Evolutionary conservation across 2,113 vertebrate genomes (phyloP).

Genomic region (Chiloscyllium plagiosum): DNA sequence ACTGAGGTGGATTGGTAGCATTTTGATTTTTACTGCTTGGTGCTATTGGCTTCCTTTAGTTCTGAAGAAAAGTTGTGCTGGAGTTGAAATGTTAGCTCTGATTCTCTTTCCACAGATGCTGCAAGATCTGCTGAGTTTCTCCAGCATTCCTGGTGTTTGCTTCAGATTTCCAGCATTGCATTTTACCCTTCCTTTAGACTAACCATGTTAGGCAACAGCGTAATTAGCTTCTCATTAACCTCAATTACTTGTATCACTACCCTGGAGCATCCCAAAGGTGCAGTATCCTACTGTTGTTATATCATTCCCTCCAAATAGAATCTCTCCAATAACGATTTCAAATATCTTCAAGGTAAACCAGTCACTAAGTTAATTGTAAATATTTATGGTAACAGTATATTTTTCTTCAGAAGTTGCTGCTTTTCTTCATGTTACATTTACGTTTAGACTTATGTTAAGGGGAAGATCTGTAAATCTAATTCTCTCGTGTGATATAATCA

Average conservation of each 20-base stretch:
- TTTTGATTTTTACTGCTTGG: neutral
- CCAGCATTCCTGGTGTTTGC: no score
- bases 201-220: neutral
- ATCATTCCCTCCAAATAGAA: neutral
- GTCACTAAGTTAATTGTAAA: neutral
- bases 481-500: neutral
- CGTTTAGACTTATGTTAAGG: neutral
- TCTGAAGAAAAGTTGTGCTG: no score
- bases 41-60: neutral
- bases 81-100: no score
- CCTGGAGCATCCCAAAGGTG: neutral
- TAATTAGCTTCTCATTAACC: slow-evolving; percentile 29
- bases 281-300: neutral
- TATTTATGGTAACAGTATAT: neutral
- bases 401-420: neutral
- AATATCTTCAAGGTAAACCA: neutral
- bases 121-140: no score
- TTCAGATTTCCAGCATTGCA: neutral
- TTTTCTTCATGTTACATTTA: neutral
- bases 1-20: neutral
- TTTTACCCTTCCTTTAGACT: neutral
- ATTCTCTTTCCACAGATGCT: no score
- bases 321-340: neutral
- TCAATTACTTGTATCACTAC: slow-evolving; percentile 24
- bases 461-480: neutral